Evolutionary conservation across 2,113 vertebrate species (phyloP).

Genomic region (Channa argus): DNA sequence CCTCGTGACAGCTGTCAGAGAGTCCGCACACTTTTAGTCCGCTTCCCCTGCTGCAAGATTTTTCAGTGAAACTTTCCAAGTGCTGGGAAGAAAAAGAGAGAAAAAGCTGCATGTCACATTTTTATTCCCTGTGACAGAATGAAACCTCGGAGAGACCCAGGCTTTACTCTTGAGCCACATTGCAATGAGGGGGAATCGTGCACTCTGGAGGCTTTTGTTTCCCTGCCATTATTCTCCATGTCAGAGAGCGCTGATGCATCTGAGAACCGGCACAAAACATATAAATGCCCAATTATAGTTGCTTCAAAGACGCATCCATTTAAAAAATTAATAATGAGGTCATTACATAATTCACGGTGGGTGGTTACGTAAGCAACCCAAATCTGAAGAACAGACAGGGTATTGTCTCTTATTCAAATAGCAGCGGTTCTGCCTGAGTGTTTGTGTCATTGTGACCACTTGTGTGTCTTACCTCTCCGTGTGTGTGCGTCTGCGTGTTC

Average conservation of each 20-base stretch:
- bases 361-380: conserved; percentile 75
- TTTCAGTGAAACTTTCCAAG: conserved; percentile 46
- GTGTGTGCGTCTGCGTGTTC: too few relatives aligned
- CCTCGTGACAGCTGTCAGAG: conserved; percentile 58
- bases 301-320: conserved; percentile 72
- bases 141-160: conserved; percentile 27
- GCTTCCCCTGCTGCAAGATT: conserved; percentile 24
- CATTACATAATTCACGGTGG: conserved; percentile 68
- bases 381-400: conserved; percentile 55
- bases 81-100: neutral
- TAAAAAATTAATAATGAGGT: conserved; percentile 72
- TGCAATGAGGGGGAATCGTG: conserved; percentile 21
- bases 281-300: conserved; percentile 79
- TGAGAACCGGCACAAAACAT: conserved; percentile 67
- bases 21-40: conserved; percentile 53
- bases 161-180: conserved; percentile 34
- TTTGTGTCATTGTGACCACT: conserved; percentile 5
- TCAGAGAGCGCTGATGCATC: conserved; percentile 44
- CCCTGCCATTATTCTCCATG: conserved; percentile 37
- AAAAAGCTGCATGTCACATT: conserved; percentile 37
- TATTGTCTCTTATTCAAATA: conserved; percentile 59
- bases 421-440: conserved; percentile 13
- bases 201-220: conserved; percentile 40
- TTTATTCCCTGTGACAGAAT: conserved; percentile 41
- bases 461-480: neutral